Evolutionary conservation across 92 coral and sea anemone species (phyloP), one percentile per base, ranked within the genome.

Genomic region (Muricea muricata): DNA sequence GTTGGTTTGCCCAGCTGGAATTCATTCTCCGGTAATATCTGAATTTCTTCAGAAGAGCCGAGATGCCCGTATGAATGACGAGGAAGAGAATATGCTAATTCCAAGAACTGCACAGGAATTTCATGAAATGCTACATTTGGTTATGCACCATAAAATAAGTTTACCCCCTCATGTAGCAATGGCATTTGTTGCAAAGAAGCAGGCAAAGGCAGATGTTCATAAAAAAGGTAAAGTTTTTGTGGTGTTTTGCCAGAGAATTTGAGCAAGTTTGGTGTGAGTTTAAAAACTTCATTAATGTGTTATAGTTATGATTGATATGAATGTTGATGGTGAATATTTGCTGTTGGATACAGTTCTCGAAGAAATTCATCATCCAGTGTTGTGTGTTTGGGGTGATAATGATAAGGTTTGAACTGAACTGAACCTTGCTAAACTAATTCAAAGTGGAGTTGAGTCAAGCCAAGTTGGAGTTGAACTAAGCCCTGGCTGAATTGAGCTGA

Each of bases 351-450:
- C 84, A 73, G 92, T 85, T 65, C 75, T 96, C 60, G 97, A 96
- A 72, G 88, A 96, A 68, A 96, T 96, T 13, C 52, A 67, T 9
- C 90, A 87, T 34, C 99, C 99, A 23, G 84, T 97, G 23, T 89
- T 96, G 15, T 91, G 92, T 29, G 89, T 96, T 79, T 96, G 99
- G 99, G 99, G 99, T 18, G 92, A 91, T 58, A 74, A 93, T 70
- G 99, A 96, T 55, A 78, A 91, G 97, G 99, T 96, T 28, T 10
- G 37, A 54, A 54, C 1, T 15, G 6, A 12, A 33, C 37, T 1
- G 11, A 6, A 17, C 1, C n/a, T n/a, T n/a, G n/a, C n/a, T n/a
- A n/a, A n/a, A n/a, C n/a, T n/a, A n/a, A n/a, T n/a, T n/a, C n/a
- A n/a, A n/a, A n/a, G n/a, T n/a, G n/a, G n/a, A 7, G 34, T 65